These are phyloP conservation scores for Helicoverpa zea DNA, from an alignment of 1,140 invertebrate species.

Conservation along the genomic window DNA sequence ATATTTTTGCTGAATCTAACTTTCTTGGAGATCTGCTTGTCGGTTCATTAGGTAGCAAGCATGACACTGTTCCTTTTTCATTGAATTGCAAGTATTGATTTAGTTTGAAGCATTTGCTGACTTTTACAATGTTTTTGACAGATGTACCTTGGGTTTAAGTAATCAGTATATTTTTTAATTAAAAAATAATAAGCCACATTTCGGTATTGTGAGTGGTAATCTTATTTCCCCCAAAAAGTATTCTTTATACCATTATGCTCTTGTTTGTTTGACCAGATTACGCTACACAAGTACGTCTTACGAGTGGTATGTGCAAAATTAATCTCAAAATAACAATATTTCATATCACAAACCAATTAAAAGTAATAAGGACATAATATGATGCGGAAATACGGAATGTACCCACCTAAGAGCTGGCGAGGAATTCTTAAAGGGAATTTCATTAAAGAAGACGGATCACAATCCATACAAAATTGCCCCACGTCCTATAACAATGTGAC, in stretches of 20 bases:
- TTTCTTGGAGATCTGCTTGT: neutral
- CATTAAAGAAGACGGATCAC: no score
- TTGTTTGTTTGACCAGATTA: no score
- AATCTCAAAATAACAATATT: neutral
- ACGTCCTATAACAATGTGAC: no score
- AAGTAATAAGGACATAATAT: slow-evolving; percentile 49
- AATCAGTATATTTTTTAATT: no score
- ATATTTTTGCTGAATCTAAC: slow-evolving; percentile 3
- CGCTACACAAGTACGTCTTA: no score
- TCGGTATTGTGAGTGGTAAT: no score
- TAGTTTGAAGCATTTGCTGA: neutral
- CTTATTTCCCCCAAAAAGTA: no score
- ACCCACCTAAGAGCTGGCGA: slow-evolving; percentile 68
- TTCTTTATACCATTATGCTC: no score
- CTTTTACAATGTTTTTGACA: neutral
- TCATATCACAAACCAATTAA: slow-evolving; percentile 50
- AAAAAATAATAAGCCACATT: no score
- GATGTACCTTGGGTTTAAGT: no score
- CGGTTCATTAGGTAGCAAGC: slow-evolving; percentile 16
- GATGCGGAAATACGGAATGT: slow-evolving; percentile 50
- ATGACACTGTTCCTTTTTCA: neutral
- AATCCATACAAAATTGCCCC: no score
- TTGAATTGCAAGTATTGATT: slow-evolving; percentile 3
- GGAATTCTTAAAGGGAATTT: slow-evolving; percentile 79
- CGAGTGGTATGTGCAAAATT: neutral